Evolutionary conservation across 1,140 invertebrate genomes (phyloP), one percentile per base, ranked within the genome.

Genomic region (Coelopa frigida): DNA sequence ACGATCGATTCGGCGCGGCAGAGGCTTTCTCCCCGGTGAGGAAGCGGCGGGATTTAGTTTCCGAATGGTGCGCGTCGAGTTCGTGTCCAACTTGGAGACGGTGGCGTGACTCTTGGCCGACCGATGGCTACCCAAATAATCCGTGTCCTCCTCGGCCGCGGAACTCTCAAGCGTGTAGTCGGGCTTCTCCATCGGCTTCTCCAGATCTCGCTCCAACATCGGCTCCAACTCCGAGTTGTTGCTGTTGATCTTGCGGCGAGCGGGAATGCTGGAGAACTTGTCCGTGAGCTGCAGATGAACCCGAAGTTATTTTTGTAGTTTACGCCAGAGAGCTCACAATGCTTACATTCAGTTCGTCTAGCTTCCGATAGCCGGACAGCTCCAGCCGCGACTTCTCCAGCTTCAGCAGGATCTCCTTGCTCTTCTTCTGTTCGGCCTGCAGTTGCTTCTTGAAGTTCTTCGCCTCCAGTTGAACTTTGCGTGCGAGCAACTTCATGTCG

Each of bases 391-490:
- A 75, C 23, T 82, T 72, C 22, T 79, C 74, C 27, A 87, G 71
- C 42, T 83, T 75, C 45, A 78, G 78, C 54, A 85, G 75, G 5
- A 80, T 78, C 53, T 83, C 80, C 52, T 81, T 85, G 39, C 79
- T 77, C 50, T 84, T 86, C 23, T 72, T 70, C 24, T 82, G 76
- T 69, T 87, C 84, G 1, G 63, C 53, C 21, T 81, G 77, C 14
- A 86, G 59, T 58, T 85, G 81, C 51, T 84, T 79, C 47, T 78
- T 81, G 43, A 78, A 77, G 52, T 80, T 85, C 69, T 87, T 87
- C 11, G 73, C 74, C 67, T 87, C 83, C 29, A 87, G 58, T 22
- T 77, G 71, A 10, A 85, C 60, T 53, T 82, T 81, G 38, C 81
- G 76, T 26, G 82, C 79, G 38, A 87, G 70, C 12, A 74, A 71